Evolutionary conservation across 1,140 invertebrate genomes (phyloP), one percentile per base, ranked within the genome.

Genomic region (Nasonia vitripennis): DNA sequence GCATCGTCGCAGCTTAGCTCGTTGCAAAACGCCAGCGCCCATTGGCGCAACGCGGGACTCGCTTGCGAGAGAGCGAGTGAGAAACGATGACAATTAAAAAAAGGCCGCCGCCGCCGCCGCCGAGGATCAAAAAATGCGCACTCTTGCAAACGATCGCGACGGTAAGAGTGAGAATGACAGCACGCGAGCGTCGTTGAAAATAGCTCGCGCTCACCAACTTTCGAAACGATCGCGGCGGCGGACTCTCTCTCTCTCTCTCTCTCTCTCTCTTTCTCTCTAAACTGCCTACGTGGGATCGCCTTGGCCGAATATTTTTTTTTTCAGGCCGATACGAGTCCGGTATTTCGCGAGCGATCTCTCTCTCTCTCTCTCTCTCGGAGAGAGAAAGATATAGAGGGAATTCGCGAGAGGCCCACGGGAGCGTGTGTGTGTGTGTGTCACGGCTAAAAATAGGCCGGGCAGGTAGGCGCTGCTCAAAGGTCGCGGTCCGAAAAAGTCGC

Each of bases 381-480:
- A 48, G 73, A 62, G 31, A 87, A 90, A 89, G 89, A 90, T 5
- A 55, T 5, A 55, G 51, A 55, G 17, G 5, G 12, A 20, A 45
- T 45, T 45, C 1, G 41, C 9, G 7, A 90, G 90, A 27, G 14
- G 12, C 31, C 34, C 34, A 10, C 9, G 70, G 0, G 10, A 14
- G 70, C 0, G n/a, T 31, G 20, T n/a, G 23, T 0, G n/a, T 31
- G 20, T n/a, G 23, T 20, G 70, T 91, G 90, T 92, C 91, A 91
- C 79, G 89, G 88, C 89, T 92, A 91, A 92, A 92, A 92, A 92
- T 91, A 92, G 88, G 84, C 88, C 71, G 9, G 41, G 41, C 41
- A 45, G 41, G 41, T 45, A 45, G 41, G 10, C 41, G 41, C 41
- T 45, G 41, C 41, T 45, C 41, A 45, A 45, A 45, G 41, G 41